These are phyloP conservation scores for Cygnus buccinator DNA, from an alignment of 2,113 vertebrate species.

Conservation along the genomic window DNA sequence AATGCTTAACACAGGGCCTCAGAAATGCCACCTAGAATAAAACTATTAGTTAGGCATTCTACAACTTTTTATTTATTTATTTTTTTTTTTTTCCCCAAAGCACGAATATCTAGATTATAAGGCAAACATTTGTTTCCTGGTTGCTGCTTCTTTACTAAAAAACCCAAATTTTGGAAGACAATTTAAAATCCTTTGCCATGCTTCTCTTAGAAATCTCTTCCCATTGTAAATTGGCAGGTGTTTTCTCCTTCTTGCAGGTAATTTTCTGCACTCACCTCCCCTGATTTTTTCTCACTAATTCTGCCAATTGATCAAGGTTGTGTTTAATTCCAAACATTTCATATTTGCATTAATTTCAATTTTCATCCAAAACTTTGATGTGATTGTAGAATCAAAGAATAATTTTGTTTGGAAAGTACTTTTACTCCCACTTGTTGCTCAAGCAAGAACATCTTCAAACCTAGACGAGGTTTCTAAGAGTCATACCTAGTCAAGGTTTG, in stretches of 20 bases:
- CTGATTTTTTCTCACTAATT: neutral
- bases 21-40: neutral
- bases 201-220: neutral
- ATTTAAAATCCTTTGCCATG: neutral
- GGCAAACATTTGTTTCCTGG: neutral
- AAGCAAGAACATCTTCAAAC: neutral
- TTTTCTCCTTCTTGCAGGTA: neutral
- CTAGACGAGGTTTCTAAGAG: neutral
- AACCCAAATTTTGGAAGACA: neutral
- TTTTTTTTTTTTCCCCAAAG: neutral
- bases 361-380: neutral
- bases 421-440: neutral
- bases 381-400: neutral
- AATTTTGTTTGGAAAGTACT: neutral
- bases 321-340: neutral
- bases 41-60: neutral
- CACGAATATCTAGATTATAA: neutral
- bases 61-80: neutral
- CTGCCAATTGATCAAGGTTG: neutral
- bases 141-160: neutral
- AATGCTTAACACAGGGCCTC: neutral
- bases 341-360: neutral
- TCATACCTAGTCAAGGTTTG: neutral
- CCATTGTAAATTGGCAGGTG: neutral
- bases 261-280: neutral